These are phyloP conservation scores for Mionectes macconnelli DNA, from an alignment of 2,113 vertebrate species.

Conservation along the genomic window DNA sequence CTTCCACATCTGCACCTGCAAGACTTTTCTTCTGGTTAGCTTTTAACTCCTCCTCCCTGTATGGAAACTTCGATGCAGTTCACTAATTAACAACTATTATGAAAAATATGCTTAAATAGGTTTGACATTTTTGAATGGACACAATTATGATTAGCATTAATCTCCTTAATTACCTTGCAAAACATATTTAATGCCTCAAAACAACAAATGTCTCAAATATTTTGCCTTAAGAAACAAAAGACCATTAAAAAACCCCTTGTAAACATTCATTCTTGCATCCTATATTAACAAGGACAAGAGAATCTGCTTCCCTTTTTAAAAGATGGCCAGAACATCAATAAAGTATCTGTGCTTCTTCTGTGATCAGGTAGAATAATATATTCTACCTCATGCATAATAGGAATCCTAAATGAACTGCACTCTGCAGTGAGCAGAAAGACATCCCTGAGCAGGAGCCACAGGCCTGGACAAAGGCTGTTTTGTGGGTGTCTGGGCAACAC, in stretches of 20 bases:
- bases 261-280: neutral
- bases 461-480: neutral
- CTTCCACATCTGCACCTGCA: conserved; percentile 71
- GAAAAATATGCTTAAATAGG: conserved; percentile 70
- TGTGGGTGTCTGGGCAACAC: neutral
- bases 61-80: conserved; percentile 38
- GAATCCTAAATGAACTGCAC: neutral
- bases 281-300: neutral
- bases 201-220: conserved; percentile 62
- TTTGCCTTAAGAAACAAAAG: conserved; percentile 71
- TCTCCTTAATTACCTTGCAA: conserved; percentile 74
- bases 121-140: conserved; percentile 72
- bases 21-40: conserved; percentile 65
- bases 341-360: neutral
- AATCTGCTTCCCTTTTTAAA: neutral
- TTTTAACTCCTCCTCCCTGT: conserved; percentile 68
- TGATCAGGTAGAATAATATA: neutral
- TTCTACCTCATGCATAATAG: neutral
- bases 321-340: neutral
- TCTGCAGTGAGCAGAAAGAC: neutral
- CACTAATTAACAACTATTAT: conserved; percentile 70
- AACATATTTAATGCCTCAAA: conserved; percentile 69
- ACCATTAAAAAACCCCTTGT: neutral
- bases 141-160: conserved; percentile 78
- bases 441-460: neutral